Evolutionary conservation across 2,888 invertebrate genomes (phyloP).

Genomic region (Phymatocera aterrima): DNA sequence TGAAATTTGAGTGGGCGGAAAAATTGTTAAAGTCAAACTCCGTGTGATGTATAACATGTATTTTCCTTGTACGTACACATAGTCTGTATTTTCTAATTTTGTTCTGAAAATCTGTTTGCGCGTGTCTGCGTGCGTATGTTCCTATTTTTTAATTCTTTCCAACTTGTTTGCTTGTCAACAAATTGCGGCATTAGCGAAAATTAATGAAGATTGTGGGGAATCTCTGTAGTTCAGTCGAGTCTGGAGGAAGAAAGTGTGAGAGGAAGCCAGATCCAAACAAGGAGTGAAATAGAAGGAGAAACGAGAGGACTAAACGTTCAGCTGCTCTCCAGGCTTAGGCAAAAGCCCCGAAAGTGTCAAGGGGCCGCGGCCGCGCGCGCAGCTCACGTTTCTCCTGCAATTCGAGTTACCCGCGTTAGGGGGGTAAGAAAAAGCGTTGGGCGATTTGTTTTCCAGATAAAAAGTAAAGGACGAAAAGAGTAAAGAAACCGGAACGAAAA

Average conservation of each 20-base stretch:
- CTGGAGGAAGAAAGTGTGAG: constrained; percentile 31
- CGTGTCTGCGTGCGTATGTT: neutral
- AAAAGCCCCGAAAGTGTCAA: neutral
- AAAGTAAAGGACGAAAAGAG: constrained; percentile 7
- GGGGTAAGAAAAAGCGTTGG: constrained; percentile 4
- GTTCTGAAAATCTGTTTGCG: too few relatives aligned
- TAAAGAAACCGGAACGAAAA: too few relatives aligned
- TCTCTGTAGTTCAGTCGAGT: constrained; percentile 42
- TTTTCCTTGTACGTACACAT: too few relatives aligned
- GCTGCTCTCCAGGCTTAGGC: neutral
- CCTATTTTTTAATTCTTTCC: neutral
- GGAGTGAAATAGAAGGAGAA: neutral
- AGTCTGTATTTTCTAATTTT: too few relatives aligned
- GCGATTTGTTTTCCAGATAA: constrained; percentile 21
- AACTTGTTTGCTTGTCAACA: neutral
- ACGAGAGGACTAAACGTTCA: constrained; percentile 1
- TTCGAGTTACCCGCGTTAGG: constrained; percentile 23
- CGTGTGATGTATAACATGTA: too few relatives aligned
- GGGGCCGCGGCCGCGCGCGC: constrained; percentile 30
- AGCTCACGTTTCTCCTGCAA: constrained; percentile 18
- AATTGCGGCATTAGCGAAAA: constrained; percentile 8
- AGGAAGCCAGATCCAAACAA: neutral
- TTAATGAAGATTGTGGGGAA: constrained; percentile 48
- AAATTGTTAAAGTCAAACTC: too few relatives aligned
- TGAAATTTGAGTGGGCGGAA: too few relatives aligned